These are phyloP conservation scores for Schizopygopsis pylzovi DNA, from an alignment of 2,797 vertebrate genomes.

Conservation along the genomic window DNA sequence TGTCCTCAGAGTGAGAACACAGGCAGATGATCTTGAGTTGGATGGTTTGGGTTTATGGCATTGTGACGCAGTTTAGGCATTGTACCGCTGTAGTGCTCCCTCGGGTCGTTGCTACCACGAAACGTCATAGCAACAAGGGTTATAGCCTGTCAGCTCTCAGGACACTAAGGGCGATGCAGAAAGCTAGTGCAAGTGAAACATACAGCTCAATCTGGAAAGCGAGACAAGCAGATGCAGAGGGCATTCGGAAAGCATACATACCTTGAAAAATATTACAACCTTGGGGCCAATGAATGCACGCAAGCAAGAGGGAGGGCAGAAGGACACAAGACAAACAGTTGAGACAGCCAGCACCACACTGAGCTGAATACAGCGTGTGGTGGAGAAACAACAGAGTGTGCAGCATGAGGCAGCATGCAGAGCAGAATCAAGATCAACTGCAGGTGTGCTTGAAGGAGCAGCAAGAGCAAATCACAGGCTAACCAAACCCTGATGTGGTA, in stretches of 20 bases:
- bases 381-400: constrained; percentile 9
- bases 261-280: constrained; percentile 85
- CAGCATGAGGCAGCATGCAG: constrained; percentile 34
- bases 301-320: constrained; percentile 73
- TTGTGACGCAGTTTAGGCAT: not conserved
- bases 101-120: not conserved
- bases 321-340: constrained; percentile 76
- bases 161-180: constrained; percentile 14
- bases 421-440: constrained; percentile 15
- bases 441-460: not conserved
- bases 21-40: constrained; percentile 8
- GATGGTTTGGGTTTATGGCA: not conserved
- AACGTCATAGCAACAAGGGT: constrained; percentile 15
- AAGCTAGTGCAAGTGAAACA: constrained; percentile 35
- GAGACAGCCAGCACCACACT: constrained; percentile 65
- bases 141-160: constrained; percentile 20
- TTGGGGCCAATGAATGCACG: constrained; percentile 70
- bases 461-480: not conserved
- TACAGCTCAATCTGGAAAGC: constrained; percentile 35
- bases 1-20: constrained; percentile 8
- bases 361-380: constrained; percentile 30
- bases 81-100: not conserved
- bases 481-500: not conserved
- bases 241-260: constrained; percentile 72
- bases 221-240: constrained; percentile 23